Conservation (phyloP, 2,113 vertebrate species). For the Planiliza haematocheilus region DNA sequence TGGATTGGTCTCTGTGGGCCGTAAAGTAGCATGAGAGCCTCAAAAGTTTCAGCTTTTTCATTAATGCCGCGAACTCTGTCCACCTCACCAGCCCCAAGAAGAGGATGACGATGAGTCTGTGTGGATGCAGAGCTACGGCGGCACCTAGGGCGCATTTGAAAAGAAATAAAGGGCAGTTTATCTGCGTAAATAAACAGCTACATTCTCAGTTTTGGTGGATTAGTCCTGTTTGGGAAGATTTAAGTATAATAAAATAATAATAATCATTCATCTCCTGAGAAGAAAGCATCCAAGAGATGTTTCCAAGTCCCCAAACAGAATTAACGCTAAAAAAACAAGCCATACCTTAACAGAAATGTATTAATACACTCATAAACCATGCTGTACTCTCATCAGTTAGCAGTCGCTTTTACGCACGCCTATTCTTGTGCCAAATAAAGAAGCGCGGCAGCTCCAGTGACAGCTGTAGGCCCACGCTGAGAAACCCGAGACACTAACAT, state of each 20-base stretch:
- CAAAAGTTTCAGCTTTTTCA: constrained; percentile 26
- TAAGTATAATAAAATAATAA: too few species aligned
- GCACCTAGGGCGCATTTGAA: background rate
- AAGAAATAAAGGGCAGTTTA: background rate
- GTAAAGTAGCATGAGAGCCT: constrained; percentile 24
- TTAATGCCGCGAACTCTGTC: constrained; percentile 31
- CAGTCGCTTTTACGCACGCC: constrained; percentile 20
- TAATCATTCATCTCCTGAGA: too few species aligned
- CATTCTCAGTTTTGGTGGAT: background rate
- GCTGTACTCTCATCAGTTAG: too few species aligned
- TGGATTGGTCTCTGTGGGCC: constrained; percentile 15
- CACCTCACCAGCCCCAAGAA: background rate
- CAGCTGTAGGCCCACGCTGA: constrained; percentile 25
- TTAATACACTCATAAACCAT: too few species aligned
- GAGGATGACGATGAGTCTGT: too few species aligned
- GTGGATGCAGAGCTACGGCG: background rate
- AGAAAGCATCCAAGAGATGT: too few species aligned
- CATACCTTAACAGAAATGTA: too few species aligned
- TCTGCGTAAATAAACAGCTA: background rate
- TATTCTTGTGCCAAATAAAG: constrained; percentile 46
- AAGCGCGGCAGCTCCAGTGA: background rate
- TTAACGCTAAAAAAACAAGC: too few species aligned
- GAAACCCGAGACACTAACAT: constrained; percentile 50
- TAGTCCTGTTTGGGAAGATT: background rate
- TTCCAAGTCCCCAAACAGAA: too few species aligned